Base-by-base conservation (phyloP, 2,888 invertebrate genomes). In the Megastigmus dorsalis region DNA sequence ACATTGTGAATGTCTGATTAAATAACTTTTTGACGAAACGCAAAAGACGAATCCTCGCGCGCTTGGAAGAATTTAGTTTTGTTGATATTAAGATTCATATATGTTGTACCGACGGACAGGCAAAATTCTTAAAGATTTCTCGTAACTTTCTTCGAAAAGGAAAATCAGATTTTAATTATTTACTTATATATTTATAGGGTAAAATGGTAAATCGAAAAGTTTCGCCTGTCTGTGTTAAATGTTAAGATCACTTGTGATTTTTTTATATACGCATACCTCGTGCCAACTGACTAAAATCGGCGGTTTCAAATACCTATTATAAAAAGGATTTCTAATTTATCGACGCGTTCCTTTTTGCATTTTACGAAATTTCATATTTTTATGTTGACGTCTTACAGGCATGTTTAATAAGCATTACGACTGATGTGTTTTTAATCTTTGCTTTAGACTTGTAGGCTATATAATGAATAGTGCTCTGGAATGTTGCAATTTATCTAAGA, bases 1-100 rank as follows among this genome's bases (percentile, higher is more conserved):
- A 86, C 84, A 62, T 84, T 87, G 78, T 86, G 81, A 84, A 63
- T 59, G n/a, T n/a, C 66, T 67, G 70, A 76, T 66, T 75, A 78
- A 33, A 75, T 77, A 77, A 55, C 15, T 59, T 57, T 54, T 60
- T n/a, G n/a, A 38, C 3, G 5, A 43, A 73, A 55, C n/a, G 10
- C 26, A 43, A 28, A 54, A 15, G 0, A 5, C 36, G 30, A 10
- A 43, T n/a, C n/a, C n/a, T n/a, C n/a, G n/a, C 30, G 1, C 3
- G 23, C 18, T n/a, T n/a, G n/a, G n/a, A n/a, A n/a, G n/a, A n/a
- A n/a, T n/a, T n/a, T n/a, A n/a, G n/a, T n/a, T n/a, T n/a, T n/a
- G n/a, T n/a, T n/a, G n/a, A 15, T 38, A 33, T 48, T 18, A 48
- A 57, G 26, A 36, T 5, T 20, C 23, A 20, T 45, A n/a, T 15